Percentiles rank a stretch among this genome's conserved stretches.
Conservation (phyloP, 2,888 invertebrate species). For the Atethmia centrago region DNA sequence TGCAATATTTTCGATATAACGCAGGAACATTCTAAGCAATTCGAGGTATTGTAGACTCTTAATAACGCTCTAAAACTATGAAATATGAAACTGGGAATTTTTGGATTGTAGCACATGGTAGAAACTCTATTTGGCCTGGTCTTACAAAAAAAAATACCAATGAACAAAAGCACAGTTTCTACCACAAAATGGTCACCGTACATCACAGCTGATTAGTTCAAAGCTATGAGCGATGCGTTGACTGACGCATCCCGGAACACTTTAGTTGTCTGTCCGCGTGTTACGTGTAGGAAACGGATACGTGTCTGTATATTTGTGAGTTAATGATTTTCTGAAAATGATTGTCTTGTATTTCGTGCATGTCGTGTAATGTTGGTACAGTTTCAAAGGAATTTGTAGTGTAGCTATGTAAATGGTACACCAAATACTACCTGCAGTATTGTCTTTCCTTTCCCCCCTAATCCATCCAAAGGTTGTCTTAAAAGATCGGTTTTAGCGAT, state of each 20-base stretch:
- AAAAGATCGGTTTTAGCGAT: too few species aligned
- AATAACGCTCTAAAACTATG: too few species aligned
- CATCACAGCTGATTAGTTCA: conserved; percentile 30
- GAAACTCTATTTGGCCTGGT: too few species aligned
- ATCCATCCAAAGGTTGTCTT: too few species aligned
- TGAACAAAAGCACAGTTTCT: conserved; percentile 8
- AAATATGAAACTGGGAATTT: too few species aligned
- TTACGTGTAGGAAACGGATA: conserved; percentile 36
- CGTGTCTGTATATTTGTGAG: background rate
- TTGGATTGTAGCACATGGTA: too few species aligned
- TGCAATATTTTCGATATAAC: too few species aligned
- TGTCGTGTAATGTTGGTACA: background rate
- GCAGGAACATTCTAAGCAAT: too few species aligned
- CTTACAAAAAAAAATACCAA: background rate
- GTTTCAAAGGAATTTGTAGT: background rate
- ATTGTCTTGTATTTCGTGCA: background rate
- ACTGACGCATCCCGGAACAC: conserved; percentile 59
- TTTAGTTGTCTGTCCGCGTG: conserved; percentile 15
- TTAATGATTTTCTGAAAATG: background rate
- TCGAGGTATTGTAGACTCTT: too few species aligned
- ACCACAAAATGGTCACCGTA: conserved; percentile 19
- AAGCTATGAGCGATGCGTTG: conserved; percentile 34
- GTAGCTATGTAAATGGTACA: background rate
- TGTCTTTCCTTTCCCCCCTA: too few species aligned
- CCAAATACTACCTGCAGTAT: too few species aligned